Conservation (phyloP, 2,888 invertebrate genomes). For the Phania funesta region DNA sequence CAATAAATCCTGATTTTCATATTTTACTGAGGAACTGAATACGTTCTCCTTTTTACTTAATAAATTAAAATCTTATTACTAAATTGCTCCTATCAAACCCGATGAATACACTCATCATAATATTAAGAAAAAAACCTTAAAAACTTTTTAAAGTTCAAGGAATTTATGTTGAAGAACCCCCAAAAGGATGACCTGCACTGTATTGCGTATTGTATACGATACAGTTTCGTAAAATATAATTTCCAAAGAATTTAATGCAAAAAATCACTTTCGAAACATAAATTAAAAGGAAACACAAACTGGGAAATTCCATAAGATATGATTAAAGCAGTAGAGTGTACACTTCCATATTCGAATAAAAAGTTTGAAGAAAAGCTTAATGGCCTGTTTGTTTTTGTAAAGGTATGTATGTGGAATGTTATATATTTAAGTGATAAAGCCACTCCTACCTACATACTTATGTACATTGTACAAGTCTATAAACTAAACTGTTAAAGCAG, state of each 20-base stretch:
- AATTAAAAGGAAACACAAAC: slow-evolving; percentile 29
- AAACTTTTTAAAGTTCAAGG: neutral
- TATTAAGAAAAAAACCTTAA: neutral
- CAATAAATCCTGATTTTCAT: no score
- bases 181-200: slow-evolving; percentile 15
- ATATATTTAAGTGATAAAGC: slow-evolving; percentile 39
- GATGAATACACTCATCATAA: no score
- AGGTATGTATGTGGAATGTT: neutral
- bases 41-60: no score
- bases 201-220: neutral
- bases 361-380: slow-evolving; percentile 15
- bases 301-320: slow-evolving; percentile 51
- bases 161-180: neutral
- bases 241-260: slow-evolving; percentile 44
- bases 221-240: slow-evolving; percentile 3
- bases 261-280: neutral
- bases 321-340: slow-evolving; percentile 4
- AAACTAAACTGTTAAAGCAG: neutral
- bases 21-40: no score
- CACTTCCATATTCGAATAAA: slow-evolving; percentile 11
- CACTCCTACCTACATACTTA: slow-evolving; percentile 20
- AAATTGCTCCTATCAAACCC: no score
- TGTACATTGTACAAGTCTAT: neutral
- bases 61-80: no score
- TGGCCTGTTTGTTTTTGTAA: neutral